Conservation (phyloP, 1,140 invertebrate species). For the Cecropterus lyciades region DNA sequence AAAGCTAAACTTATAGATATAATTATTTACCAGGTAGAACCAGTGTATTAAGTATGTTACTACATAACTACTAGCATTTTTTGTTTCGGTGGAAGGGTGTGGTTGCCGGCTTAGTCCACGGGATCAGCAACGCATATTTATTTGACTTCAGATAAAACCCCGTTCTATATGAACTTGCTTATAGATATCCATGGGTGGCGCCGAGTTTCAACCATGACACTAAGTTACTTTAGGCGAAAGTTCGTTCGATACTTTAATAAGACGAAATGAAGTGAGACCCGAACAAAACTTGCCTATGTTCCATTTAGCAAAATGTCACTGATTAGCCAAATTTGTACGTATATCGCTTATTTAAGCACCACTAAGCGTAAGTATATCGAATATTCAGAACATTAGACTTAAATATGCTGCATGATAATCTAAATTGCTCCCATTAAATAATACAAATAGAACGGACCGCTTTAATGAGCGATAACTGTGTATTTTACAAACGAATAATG, state of each 20-base stretch:
- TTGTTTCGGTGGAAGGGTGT: too few relatives aligned
- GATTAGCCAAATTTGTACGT: background rate
- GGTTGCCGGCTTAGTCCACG: too few relatives aligned
- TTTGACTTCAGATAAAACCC: too few relatives aligned
- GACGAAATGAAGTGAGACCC: background rate
- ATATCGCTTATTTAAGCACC: background rate
- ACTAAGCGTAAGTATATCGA: background rate
- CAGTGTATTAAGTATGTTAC: too few relatives aligned
- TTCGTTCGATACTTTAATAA: background rate
- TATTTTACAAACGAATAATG: background rate
- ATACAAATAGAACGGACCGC: constrained; percentile 8
- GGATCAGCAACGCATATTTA: too few relatives aligned
- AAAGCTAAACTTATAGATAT: too few relatives aligned
- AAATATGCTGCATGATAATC: constrained; percentile 27
- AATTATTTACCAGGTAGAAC: too few relatives aligned
- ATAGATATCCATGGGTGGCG: too few relatives aligned
- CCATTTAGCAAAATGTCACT: background rate
- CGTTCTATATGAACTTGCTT: too few relatives aligned
- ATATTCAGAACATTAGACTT: constrained; percentile 6
- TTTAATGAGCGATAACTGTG: constrained; percentile 20
- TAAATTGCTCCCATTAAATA: constrained; percentile 26
- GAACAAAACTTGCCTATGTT: background rate
- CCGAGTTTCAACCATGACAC: too few relatives aligned
- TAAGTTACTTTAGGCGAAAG: too few relatives aligned
- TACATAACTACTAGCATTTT: too few relatives aligned